These are phyloP conservation scores for Trichogramma pretiosum DNA, from an alignment of 1,140 invertebrate genomes.

Conservation along the genomic window DNA sequence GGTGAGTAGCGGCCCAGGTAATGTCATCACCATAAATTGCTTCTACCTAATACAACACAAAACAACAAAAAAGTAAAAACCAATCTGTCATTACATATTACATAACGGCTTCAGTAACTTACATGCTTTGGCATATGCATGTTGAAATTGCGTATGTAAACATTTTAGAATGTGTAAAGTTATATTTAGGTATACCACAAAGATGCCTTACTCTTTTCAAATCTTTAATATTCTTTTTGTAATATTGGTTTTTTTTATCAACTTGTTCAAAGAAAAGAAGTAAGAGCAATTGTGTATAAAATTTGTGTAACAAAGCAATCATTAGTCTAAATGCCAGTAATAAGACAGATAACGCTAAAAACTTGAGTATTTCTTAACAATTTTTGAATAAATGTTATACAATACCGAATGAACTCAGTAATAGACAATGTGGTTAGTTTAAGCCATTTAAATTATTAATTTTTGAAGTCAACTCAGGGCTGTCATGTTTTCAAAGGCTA, in stretches of 20 bases:
- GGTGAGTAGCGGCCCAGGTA: slow-evolving; percentile 56
- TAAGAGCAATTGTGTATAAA: slow-evolving; percentile 14
- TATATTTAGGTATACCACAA: slow-evolving; percentile 17
- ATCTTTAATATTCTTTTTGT: slow-evolving; percentile 4
- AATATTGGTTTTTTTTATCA: slow-evolving; percentile 5
- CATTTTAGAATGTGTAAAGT: slow-evolving; percentile 19
- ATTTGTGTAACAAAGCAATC: slow-evolving; percentile 13
- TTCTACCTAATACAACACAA: slow-evolving; percentile 29
- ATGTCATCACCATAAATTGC: slow-evolving; percentile 41
- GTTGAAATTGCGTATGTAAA: slow-evolving; percentile 20
- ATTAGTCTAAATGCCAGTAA: slow-evolving; percentile 13
- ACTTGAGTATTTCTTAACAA: slow-evolving; percentile 8
- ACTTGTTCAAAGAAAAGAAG: slow-evolving; percentile 14
- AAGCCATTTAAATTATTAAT: slow-evolving; percentile 15
- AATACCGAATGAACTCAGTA: slow-evolving; percentile 4
- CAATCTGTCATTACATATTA: slow-evolving; percentile 11
- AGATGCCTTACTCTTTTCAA: slow-evolving; percentile 22
- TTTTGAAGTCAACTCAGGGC: slow-evolving; percentile 16
- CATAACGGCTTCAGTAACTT: slow-evolving; percentile 16
- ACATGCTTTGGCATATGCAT: slow-evolving; percentile 18
- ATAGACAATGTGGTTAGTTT: slow-evolving; percentile 8
- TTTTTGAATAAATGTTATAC: slow-evolving; percentile 8
- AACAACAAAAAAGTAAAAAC: slow-evolving; percentile 18
- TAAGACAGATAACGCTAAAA: slow-evolving; percentile 7
- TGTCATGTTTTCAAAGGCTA: slow-evolving; percentile 16